Conservation (phyloP, 2,113 vertebrate genomes). For the Callionymus lyra region DNA sequence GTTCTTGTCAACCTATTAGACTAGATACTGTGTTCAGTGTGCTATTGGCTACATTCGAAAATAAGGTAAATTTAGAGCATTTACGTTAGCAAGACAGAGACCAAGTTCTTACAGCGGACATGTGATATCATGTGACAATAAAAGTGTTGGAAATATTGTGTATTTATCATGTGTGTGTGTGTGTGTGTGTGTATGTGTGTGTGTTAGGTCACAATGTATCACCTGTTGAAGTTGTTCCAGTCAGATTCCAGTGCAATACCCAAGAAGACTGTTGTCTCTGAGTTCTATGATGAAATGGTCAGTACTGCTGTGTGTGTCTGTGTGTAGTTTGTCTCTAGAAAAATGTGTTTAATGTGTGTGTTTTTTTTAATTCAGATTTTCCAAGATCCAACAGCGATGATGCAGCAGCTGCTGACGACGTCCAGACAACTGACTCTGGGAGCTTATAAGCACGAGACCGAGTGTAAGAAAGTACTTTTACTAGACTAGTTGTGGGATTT, state of each 20-base stretch:
- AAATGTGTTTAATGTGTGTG: not conserved
- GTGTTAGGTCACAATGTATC: conserved; percentile 88
- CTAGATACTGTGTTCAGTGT: too few species aligned
- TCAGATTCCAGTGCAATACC: conserved; percentile 95
- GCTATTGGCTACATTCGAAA: too few species aligned
- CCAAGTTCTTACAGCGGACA: too few species aligned
- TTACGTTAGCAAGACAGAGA: too few species aligned
- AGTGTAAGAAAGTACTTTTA: conserved; percentile 72
- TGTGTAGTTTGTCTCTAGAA: too few species aligned
- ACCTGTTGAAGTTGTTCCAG: conserved; percentile 94
- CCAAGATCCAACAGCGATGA: conserved; percentile 98
- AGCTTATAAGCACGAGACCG: conserved; percentile 96
- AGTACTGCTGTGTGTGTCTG: not conserved
- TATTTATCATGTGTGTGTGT: too few species aligned
- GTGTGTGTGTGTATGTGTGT: too few species aligned
- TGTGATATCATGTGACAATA: too few species aligned
- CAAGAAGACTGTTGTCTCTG: conserved; percentile 96
- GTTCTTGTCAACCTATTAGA: too few species aligned
- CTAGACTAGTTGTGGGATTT: too few species aligned
- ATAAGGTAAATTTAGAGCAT: too few species aligned
- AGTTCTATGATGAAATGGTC: conserved; percentile 99
- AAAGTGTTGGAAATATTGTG: too few species aligned
- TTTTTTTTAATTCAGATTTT: conserved; percentile 75
- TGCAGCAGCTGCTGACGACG: conserved; percentile 95
- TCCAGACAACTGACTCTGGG: conserved; percentile 92